Conservation (phyloP, 2,797 vertebrate species). For the Sebastes diploproa region DNA sequence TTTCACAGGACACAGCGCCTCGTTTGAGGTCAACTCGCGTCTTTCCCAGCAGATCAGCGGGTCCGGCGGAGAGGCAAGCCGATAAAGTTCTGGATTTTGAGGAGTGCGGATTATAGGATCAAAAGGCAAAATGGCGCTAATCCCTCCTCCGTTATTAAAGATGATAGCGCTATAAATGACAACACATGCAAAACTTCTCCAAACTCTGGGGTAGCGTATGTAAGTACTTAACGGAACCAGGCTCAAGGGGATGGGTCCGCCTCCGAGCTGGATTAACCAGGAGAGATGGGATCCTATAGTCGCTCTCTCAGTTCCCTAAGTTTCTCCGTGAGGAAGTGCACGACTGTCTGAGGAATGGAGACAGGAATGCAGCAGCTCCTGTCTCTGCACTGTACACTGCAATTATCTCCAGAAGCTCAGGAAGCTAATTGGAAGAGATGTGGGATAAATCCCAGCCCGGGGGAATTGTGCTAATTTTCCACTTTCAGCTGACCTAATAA, state of each 20-base stretch:
- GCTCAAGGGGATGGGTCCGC: constrained; percentile 63
- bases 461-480: constrained; percentile 81
- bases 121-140: constrained; percentile 80
- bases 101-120: constrained; percentile 81
- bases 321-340: constrained; percentile 42
- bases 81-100: constrained; percentile 77
- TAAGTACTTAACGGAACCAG: constrained; percentile 74
- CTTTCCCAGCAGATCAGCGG: constrained; percentile 73
- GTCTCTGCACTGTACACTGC: constrained; percentile 67
- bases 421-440: constrained; percentile 83
- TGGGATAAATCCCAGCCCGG: constrained; percentile 81
- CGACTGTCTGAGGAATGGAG: constrained; percentile 42
- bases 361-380: constrained; percentile 54
- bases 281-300: constrained; percentile 69
- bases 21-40: constrained; percentile 75
- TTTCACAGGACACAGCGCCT: constrained; percentile 69
- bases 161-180: constrained; percentile 83
- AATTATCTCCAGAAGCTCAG: constrained; percentile 78
- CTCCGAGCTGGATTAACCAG: constrained; percentile 74
- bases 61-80: constrained; percentile 72
- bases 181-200: constrained; percentile 83
- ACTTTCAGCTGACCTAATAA: constrained; percentile 83
- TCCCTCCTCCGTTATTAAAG: constrained; percentile 82
- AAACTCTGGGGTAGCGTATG: constrained; percentile 70
- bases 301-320: constrained; percentile 43